Evolutionary conservation across 2,113 vertebrate genomes (phyloP), one percentile per base, ranked within the genome.

Genomic region (Hemichromis elongatus): DNA sequence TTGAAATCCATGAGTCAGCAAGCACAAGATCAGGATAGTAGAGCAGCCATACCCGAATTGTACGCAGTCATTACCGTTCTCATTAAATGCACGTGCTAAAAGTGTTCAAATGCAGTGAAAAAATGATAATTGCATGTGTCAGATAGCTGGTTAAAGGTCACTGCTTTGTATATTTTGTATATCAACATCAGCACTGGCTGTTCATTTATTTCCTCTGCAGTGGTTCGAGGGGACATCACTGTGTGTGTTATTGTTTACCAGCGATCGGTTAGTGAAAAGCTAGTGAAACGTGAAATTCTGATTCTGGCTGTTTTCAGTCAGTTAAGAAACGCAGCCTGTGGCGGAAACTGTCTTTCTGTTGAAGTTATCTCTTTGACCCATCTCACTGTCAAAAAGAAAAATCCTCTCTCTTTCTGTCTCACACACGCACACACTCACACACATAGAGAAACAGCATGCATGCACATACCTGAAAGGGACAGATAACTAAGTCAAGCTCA

Each of bases 401-500:
- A 90, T 86, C 47, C 77, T 90, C 40, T 28, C 40, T 47, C 63
- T 26, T 9, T 70, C 79, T 66, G 16, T 63, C 42, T 13, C 57
- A 77, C 70, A 81, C 75, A 30, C 61, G 82, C 56, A 80, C 9
- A 88, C 30, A 88, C 78, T 86, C 86, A 91, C 86, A 77, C 57
- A 83, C 63, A 55, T 47, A 88, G 9, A 55, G 35, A 88, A 28
- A 83, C 16, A 86, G 56, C 28, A 21, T 42, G 70, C 61, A 86
- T 16, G 83, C 55, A 87, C 53, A 86, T 88, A 96, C 94, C 95
- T 95, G 96, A 93, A 90, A 87, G 81, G 73, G 88, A 89, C 86
- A 96, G 96, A 96, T 96, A 96, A 95, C 91, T 89, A 59, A 85
- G 91, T 84, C 77, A 86, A 90, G 84, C 86, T 92, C 89, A 83